These are phyloP conservation scores for Camponotus fellah DNA, from an alignment of 2,888 invertebrate species.

Conservation along the genomic window DNA sequence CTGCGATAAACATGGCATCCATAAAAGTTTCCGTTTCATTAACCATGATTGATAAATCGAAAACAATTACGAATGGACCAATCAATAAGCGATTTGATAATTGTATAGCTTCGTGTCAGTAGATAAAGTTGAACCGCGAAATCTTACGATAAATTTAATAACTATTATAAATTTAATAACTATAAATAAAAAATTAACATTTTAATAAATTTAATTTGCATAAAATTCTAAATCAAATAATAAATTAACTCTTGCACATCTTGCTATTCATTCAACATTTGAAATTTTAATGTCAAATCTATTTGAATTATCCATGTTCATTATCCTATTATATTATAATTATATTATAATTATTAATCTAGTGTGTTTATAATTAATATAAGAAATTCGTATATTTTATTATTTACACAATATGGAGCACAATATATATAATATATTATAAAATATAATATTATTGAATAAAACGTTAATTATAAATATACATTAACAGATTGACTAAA, in stretches of 20 bases:
- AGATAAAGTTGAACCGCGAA: not conserved
- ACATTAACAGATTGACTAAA: not conserved
- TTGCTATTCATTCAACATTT: not conserved
- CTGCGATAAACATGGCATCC: not conserved
- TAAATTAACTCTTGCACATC: not conserved
- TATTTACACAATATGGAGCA: not conserved
- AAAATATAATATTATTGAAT: not conserved
- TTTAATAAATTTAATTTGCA: not conserved
- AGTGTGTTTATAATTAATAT: not conserved
- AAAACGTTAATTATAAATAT: too few relatives aligned
- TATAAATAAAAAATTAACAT: not conserved
- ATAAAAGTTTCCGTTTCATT: slow-evolving; percentile 38
- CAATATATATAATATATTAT: not conserved
- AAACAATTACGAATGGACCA: not conserved
- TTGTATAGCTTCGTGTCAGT: not conserved
- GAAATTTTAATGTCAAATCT: not conserved
- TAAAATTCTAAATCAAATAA: not conserved
- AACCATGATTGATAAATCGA: not conserved
- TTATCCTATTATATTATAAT: too few relatives aligned
- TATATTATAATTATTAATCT: too few relatives aligned
- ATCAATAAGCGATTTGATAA: not conserved
- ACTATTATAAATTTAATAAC: not conserved
- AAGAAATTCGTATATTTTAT: not conserved
- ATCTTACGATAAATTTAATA: not conserved
- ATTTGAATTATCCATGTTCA: not conserved